Conservation (phyloP, 2,797 vertebrate species). For the Aphelocoma californica region DNA sequence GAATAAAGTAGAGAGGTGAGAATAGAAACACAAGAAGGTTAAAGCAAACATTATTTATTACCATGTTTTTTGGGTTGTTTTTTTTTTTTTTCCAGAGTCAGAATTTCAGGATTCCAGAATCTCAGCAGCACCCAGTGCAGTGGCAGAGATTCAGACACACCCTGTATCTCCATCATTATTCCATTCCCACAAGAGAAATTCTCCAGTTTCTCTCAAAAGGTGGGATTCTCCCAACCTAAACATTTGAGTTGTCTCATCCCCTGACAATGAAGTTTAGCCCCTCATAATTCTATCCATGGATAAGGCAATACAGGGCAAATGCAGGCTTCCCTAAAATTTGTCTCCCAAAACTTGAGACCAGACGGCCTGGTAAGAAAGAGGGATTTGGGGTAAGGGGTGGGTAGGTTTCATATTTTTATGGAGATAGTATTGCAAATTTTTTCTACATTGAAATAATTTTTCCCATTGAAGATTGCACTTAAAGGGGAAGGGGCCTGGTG, state of each 20-base stretch:
- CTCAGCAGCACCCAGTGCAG: background rate
- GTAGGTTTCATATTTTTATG: background rate
- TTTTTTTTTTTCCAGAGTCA: background rate
- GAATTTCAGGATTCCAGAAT: background rate
- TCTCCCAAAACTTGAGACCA: background rate
- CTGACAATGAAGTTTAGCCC: background rate
- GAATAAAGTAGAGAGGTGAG: constrained; percentile 23
- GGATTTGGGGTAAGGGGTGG: background rate
- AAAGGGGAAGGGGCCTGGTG: background rate
- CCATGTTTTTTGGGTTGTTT: background rate
- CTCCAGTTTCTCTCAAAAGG: background rate
- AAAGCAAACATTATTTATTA: constrained; percentile 41
- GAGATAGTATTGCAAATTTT: background rate
- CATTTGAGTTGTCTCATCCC: background rate
- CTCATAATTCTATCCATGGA: background rate
- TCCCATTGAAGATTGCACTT: background rate
- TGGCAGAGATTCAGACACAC: background rate
- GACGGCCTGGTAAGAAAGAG: background rate
- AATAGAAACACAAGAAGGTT: constrained; percentile 33
- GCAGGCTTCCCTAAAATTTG: background rate
- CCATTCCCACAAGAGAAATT: background rate
- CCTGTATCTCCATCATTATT: background rate
- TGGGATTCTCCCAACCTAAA: background rate
- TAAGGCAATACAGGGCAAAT: background rate
- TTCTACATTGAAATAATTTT: background rate